Conservation (phyloP, 2,888 invertebrate species). For the Caenorhabditis auriculariae region DNA sequence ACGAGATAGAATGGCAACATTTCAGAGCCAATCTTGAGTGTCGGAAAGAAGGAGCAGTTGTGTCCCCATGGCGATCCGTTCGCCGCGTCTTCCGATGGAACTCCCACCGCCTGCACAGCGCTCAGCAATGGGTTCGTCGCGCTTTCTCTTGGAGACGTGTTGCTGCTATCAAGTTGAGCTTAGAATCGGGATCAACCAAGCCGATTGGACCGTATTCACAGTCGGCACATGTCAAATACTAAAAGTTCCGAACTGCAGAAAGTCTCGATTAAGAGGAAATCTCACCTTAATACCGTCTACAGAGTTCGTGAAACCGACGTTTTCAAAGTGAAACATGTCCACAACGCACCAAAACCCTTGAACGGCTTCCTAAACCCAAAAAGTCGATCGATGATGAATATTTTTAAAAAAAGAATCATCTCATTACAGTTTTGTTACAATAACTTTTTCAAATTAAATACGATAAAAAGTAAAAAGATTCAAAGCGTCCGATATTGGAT, state of each 20-base stretch:
- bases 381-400: not conserved
- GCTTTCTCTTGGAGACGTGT: not conserved
- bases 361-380: conserved; percentile 18
- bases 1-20: conserved; percentile 15
- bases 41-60: not conserved
- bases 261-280: not conserved
- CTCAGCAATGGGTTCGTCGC: conserved; percentile 16
- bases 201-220: conserved; percentile 97
- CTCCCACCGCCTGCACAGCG: conserved; percentile 38
- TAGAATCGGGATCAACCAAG: conserved; percentile 63
- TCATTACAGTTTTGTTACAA: too few relatives aligned
- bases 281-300: conserved; percentile 69
- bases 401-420: too few relatives aligned
- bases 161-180: conserved; percentile 37
- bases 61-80: conserved; percentile 53
- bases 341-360: conserved; percentile 75
- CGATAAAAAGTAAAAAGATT: too few relatives aligned
- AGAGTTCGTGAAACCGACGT: conserved; percentile 90
- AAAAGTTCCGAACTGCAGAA: conserved; percentile 63
- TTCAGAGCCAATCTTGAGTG: not conserved
- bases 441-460: too few relatives aligned
- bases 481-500: too few relatives aligned
- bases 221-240: conserved; percentile 92
- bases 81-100: conserved; percentile 35
- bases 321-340: conserved; percentile 92